phyloP scores from a whole-genome alignment of 2,113 vertebrate species.

The Eulemur macaco region DNA sequence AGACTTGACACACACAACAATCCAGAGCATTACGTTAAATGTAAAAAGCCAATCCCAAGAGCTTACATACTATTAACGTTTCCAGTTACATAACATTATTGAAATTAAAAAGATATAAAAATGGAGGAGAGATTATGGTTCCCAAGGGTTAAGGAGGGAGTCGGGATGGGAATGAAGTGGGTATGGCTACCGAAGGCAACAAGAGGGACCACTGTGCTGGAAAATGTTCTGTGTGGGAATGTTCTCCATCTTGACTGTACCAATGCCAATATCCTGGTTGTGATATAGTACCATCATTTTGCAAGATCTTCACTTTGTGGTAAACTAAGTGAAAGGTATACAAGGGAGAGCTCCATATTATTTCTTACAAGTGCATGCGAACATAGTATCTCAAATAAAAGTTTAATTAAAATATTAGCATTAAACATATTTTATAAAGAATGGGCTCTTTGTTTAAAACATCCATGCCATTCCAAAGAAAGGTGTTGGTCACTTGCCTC shows the following conservation, averaged over 20 bases:
- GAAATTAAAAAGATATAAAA: background rate
- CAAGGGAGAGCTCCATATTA: background rate
- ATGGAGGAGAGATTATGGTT: background rate
- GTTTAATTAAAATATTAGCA: background rate
- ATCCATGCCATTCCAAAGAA: background rate
- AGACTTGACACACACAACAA: background rate
- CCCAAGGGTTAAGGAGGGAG: background rate
- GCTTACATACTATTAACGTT: background rate
- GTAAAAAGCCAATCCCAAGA: background rate
- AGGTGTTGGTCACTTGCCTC: background rate
- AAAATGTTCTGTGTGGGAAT: background rate
- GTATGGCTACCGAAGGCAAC: background rate
- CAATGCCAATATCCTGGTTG: background rate
- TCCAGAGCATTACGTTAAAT: background rate
- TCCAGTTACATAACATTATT: background rate
- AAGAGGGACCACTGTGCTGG: background rate
- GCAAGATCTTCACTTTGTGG: background rate
- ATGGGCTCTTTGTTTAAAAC: background rate
- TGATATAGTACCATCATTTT: background rate
- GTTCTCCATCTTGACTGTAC: background rate
- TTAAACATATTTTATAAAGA: slow-evolving; percentile 1
- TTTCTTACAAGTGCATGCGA: background rate
- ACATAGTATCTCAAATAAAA: background rate
- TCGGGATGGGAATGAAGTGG: background rate
- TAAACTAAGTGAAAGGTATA: background rate